Evolutionary conservation across 2,888 invertebrate genomes (phyloP).

Genomic region (Erpobdella octoculata): DNA sequence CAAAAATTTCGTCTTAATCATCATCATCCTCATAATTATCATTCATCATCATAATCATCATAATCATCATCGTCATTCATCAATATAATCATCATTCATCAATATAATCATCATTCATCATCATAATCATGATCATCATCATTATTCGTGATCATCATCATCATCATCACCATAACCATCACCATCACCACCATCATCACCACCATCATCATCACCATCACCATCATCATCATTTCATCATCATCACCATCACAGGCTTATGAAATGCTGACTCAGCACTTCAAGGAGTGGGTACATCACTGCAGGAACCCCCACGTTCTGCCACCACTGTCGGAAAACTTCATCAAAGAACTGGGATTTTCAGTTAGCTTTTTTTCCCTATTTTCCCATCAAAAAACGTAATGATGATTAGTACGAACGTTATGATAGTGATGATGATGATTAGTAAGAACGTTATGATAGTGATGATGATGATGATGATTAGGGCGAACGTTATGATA

Average conservation of each 20-base stretch:
- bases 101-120: background rate
- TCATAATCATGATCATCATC: background rate
- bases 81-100: background rate
- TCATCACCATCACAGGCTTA: slow-evolving; percentile 5
- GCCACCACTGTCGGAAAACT: background rate
- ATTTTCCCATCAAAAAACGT: no score
- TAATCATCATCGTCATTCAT: background rate
- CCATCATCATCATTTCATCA: background rate
- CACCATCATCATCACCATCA: background rate
- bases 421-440: no score
- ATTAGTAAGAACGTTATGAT: background rate
- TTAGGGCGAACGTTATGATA: background rate
- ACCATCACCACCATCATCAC: background rate
- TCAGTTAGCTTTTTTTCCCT: background rate
- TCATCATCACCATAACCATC: background rate
- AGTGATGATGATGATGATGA: background rate
- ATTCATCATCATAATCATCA: background rate
- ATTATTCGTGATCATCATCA: background rate
- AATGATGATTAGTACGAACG: no score
- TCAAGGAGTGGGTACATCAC: slow-evolving; percentile 18
- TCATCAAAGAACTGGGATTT: slow-evolving; percentile 22
- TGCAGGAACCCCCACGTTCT: slow-evolving; percentile 24
- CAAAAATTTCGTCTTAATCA: background rate
- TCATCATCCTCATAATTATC: background rate
- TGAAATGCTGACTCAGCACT: slow-evolving; percentile 16